Evolutionary conservation across 2,113 vertebrate genomes (phyloP), one percentile per base, ranked within the genome.

Genomic region (Vimba vimba): DNA sequence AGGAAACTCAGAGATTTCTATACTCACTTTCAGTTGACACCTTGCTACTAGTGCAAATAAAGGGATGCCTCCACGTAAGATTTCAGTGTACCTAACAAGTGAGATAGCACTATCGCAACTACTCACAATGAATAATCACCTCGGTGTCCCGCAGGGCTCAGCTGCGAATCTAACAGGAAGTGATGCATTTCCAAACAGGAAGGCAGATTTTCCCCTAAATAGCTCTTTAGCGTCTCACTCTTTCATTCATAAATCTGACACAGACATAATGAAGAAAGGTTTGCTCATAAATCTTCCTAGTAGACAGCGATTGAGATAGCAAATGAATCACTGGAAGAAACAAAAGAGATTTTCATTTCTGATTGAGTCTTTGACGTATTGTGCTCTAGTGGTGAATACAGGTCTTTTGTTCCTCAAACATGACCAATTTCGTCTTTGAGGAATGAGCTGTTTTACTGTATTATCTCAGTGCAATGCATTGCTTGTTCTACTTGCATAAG

Each of bases 161-260:
- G 39, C 66, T 82, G 82, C 21, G 86, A 84, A 64, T 68, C 69
- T 50, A 82, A 85, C 83, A 88, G 87, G 86, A 91, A 89, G 83
- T 88, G 84, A 88, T 84, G 87, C 64, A 79, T 75, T 85, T 86
- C 84, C 52, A 4, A 52, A 80, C 81, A 86, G 88, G 90, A 91
- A 85, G 78, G 66, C 17, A 52, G 64, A 36, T 59, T 66, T 27
- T 76, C 62, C 77, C 74, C 47, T 50, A 79, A 82, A 86, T 84
- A 83, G 62, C 83, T 83, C 60, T 64, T 82, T 82, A 71, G 11
- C 39, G 30, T 77, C 50, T 55, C 25, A 47, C 50, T 69, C 19
- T 50, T 79, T 69, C 87, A 79, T 83, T 88, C 66, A 88, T 77
- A 89, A 91, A 90, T 84, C 80, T 82, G 27, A 73, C 62, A 82